A percentile compares a stretch with the other conserved stretches of the same genome.
phyloP scores from a whole-genome alignment of 2,113 vertebrate species.

The Gallinago jamesoni region DNA sequence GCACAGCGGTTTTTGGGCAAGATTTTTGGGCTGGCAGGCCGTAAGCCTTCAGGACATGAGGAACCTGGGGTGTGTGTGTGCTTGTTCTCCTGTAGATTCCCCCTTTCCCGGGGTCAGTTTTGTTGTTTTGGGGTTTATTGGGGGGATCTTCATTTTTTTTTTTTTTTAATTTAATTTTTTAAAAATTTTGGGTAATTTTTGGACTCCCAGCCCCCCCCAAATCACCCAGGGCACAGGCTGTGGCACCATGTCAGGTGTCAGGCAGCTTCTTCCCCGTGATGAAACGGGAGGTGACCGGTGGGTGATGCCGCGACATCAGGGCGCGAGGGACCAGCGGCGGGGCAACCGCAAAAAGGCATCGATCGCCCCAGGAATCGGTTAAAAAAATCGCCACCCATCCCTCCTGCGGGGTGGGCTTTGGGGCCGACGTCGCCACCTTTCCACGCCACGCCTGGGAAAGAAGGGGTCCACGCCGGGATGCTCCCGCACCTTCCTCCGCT shows the following conservation, averaged over 20 bases:
- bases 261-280: neutral
- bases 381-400: conserved; percentile 25
- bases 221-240: neutral
- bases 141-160: neutral
- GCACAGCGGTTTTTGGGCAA: neutral
- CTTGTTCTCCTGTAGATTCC: neutral
- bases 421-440: neutral
- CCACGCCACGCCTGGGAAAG: neutral
- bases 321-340: neutral
- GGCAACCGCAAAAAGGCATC: conserved; percentile 41
- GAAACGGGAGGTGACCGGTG: neutral
- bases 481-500: conserved; percentile 5
- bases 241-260: neutral
- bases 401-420: neutral
- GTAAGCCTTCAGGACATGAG: neutral
- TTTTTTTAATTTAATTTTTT: neutral
- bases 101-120: neutral
- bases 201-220: neutral
- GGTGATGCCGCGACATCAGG: conserved; percentile 33
- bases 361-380: conserved; percentile 31
- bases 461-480: neutral
- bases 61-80: neutral
- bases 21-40: neutral
- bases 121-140: neutral
- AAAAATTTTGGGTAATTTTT: neutral